phyloP scores from a whole-genome alignment of 2,888 invertebrate genomes.

The Tethea ocularis region DNA sequence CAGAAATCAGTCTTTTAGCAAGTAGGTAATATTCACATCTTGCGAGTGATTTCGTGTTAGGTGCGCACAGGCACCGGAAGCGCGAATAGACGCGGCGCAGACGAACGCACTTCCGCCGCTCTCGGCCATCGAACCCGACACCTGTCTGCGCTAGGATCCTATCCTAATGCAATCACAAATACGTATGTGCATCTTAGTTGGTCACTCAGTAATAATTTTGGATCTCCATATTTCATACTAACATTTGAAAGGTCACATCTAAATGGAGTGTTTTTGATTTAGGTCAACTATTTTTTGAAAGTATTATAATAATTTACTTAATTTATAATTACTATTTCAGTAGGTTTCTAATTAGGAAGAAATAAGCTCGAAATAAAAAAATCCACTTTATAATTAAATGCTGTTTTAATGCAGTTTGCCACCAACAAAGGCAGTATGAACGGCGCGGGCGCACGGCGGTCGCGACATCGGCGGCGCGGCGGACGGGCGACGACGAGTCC shows the following conservation, averaged over 20 bases:
- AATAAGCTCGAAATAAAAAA: constrained; percentile 28
- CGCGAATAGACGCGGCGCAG: constrained; percentile 80
- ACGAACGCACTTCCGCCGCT: constrained; percentile 78
- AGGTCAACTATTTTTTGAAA: too few relatives aligned
- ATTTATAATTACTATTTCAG: too few relatives aligned
- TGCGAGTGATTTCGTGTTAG: constrained; percentile 52
- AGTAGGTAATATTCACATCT: constrained; percentile 37
- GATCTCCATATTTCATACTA: background rate
- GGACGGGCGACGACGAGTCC: constrained; percentile 44
- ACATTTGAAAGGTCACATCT: too few relatives aligned
- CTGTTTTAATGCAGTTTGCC: constrained; percentile 32
- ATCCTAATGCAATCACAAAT: constrained; percentile 41
- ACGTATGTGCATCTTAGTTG: constrained; percentile 1
- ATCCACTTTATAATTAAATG: constrained; percentile 10
- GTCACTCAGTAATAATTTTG: background rate
- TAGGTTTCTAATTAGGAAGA: too few relatives aligned
- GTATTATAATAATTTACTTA: too few relatives aligned
- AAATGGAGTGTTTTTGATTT: too few relatives aligned
- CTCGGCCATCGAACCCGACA: constrained; percentile 73
- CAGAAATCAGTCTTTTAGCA: constrained; percentile 36
- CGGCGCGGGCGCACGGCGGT: constrained; percentile 37
- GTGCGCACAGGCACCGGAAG: constrained; percentile 70
- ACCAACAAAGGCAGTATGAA: constrained; percentile 53
- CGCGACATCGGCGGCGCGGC: constrained; percentile 28
- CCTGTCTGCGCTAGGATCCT: constrained; percentile 57